Conservation (phyloP, 2,797 vertebrate genomes). For the Rhynchotus rufescens region DNA sequence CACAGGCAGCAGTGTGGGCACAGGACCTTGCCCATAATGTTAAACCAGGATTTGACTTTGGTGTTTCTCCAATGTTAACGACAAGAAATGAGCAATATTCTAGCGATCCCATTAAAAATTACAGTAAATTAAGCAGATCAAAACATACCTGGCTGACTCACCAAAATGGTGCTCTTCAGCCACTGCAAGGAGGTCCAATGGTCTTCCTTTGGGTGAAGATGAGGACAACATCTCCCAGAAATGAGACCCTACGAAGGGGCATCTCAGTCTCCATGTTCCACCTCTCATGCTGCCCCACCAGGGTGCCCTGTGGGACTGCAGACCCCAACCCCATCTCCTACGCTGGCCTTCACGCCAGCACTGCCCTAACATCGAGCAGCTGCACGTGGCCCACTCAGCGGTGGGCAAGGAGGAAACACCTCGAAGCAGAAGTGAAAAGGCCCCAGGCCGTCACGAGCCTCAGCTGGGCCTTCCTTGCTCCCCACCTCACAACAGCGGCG, state of each 20-base stretch:
- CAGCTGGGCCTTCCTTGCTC: background rate
- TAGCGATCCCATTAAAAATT: background rate
- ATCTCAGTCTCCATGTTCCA: rapidly evolving
- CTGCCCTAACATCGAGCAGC: rapidly evolving
- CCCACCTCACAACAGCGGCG: background rate
- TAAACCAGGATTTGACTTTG: background rate
- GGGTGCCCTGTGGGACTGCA: too few species aligned
- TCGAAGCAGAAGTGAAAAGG: background rate
- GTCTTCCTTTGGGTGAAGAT: background rate
- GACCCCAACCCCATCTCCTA: too few species aligned
- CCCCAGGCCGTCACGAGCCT: background rate
- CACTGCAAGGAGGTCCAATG: background rate
- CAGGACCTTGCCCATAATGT: rapidly evolving
- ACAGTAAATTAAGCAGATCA: background rate
- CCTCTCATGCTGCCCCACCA: background rate
- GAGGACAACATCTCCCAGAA: background rate
- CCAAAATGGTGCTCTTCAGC: background rate
- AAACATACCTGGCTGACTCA: background rate
- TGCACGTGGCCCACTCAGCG: background rate
- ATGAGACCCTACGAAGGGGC: background rate
- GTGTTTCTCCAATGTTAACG: background rate
- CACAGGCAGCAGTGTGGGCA: background rate
- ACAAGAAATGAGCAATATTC: background rate
- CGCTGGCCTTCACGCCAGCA: rapidly evolving
- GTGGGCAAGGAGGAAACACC: background rate